Evolutionary conservation across 1,140 invertebrate genomes (phyloP), one percentile per base, ranked within the genome.

Genomic region (Lineus longissimus): DNA sequence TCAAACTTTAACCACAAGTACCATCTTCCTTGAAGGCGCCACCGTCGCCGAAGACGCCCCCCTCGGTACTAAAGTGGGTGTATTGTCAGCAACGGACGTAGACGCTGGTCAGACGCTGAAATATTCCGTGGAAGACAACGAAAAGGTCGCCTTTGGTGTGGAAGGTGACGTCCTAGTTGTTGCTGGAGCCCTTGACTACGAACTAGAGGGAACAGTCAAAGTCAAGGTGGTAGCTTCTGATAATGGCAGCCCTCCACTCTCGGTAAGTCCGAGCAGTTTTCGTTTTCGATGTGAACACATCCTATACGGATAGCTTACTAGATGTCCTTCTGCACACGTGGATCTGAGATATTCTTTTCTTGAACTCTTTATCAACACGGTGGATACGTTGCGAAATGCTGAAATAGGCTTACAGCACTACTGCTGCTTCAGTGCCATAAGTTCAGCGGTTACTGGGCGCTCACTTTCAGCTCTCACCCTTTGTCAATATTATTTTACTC

Each of bases 151-250:
- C 15, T 58, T 40, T 23, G 65, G 70, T 54, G 60, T 66, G 33
- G 58, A 69, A 11, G 45, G 43, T 19, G 67, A 62, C 0, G 55
- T 64, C 17, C 31, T 73, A 1, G 31, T 68, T 22, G 69, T 73
- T 22, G 65, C 51, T 61, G 71, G 69, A 17, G 22, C 30, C 1
- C 60, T 73, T 27, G 67, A 73, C 41, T 73, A 66, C 59, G 71
- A 73, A 54, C 41, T 60, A 9, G 47, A 31, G 2, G 45, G 66
- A 6, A 55, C 11, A 0, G 40, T 69, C 22, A 61, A 29, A 11
- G 55, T 73, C 15, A 43, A 67, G 33, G 58, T 68, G 19, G 59
- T 43, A 33, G 71, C 64, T 30, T 58, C 63, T 33, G 71, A 73
- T 43, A 60, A 62, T 56, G 71, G 69, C 15, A 33, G 56, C 13